Evolutionary conservation across 1,140 invertebrate species (phyloP).

Genomic region (Trichonephila clavipes): DNA sequence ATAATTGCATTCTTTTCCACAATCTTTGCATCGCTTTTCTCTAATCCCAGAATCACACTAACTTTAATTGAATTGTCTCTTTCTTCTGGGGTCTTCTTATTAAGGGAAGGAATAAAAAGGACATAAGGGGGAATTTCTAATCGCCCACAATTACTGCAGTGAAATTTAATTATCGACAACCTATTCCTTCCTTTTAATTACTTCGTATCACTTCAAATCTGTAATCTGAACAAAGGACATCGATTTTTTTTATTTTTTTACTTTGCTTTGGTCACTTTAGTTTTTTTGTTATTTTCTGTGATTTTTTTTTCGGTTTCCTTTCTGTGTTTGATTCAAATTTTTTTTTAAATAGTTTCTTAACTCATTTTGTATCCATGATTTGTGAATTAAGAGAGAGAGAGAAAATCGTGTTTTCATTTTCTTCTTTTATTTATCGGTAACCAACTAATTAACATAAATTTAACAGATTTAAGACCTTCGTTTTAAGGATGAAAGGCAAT

Average conservation of each 20-base stretch:
- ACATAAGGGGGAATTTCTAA: conserved; percentile 11
- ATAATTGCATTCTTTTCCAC: too few relatives aligned
- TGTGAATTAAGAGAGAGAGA: background rate
- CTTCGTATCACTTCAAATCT: conserved; percentile 11
- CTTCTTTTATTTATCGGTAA: background rate
- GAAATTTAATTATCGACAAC: conserved; percentile 54
- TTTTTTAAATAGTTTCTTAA: background rate
- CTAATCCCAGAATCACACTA: background rate
- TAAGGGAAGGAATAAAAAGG: conserved; percentile 1
- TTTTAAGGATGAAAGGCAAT: too few relatives aligned
- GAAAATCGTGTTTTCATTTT: background rate
- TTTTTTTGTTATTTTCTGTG: background rate
- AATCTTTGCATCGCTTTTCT: background rate
- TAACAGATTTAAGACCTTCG: too few relatives aligned
- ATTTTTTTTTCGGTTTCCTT: background rate
- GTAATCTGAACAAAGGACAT: background rate
- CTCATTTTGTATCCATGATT: background rate
- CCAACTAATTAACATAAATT: too few relatives aligned
- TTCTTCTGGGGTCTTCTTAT: background rate
- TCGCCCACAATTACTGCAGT: conserved; percentile 27
- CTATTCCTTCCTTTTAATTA: conserved; percentile 1
- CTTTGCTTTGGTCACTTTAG: background rate
- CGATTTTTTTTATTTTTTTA: background rate
- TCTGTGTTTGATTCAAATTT: background rate
- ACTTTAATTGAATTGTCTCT: background rate